Base-by-base conservation (phyloP, 2,888 invertebrate species). In the Amphipyra berbera region DNA sequence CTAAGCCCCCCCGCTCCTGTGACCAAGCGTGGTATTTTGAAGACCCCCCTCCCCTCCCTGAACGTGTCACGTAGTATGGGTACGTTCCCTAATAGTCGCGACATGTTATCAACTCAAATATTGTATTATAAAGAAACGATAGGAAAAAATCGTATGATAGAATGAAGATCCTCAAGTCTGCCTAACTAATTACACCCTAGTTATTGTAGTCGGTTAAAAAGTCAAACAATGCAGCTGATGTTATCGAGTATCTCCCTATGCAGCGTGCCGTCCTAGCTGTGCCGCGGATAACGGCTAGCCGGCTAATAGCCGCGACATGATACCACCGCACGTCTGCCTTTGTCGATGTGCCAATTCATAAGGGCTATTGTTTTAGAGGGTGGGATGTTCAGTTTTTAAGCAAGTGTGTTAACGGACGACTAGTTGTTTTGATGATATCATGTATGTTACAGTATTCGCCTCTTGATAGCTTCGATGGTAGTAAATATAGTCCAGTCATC, bases 331-430 rank as follows among this genome's bases (percentile, higher is more conserved):
- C 79, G 76, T 65, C 33, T 63, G 57, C 77, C 68, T 79, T 79
- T 77, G 79, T 79, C 40, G 40, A 45, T 63, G 69, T 57, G 76
- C 79, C 76, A 79, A 72, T 55, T 68, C 61, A 37, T 53, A 72
- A 79, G 79, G 69, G 63, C 48, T 55, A 47, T 59, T 30, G 30
- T 56, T 56, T 58, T n/a, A 45, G 42, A 76, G 72, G 73, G 73
- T 72, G 58, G n/a, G 30, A 55, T 60, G 72, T 45, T 65, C 68
- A 59, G 58, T 72, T 78, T 68, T 74, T 71, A 44, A 78, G 72
- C 53, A 58, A 78, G 61, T 71, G 54, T 54, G 74, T 74, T 73
- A 75, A 67, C 40, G 21, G 37, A 8, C 8, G 21, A 7, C 14
- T 50, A 38, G 6, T 1, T 4, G 41, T 45, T 53, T 68, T 50